Percentiles rank a stretch among this genome's conserved stretches.
These are phyloP conservation scores for Peromyscus maniculatus DNA, from an alignment of 2,113 vertebrate genomes.

Conservation along the genomic window DNA sequence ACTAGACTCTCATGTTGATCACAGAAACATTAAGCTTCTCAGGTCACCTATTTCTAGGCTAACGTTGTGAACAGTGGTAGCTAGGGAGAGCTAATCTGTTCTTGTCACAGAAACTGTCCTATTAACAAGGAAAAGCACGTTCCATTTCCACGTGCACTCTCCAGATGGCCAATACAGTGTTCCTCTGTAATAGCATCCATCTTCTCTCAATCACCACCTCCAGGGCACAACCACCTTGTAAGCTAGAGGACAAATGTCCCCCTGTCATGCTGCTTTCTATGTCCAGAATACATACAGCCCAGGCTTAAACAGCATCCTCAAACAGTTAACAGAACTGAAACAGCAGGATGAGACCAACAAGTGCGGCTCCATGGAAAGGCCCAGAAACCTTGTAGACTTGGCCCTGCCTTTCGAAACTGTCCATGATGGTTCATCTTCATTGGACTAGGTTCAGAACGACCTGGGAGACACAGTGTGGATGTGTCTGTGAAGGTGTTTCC, in stretches of 20 bases:
- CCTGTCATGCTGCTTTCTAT: background rate
- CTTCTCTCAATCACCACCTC: constrained; percentile 22
- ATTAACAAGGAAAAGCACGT: constrained; percentile 11
- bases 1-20: background rate
- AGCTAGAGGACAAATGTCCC: background rate
- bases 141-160: background rate
- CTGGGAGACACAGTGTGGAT: background rate
- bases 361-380: background rate
- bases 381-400: background rate
- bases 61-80: constrained; percentile 63
- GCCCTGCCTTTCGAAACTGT: background rate
- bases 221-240: background rate
- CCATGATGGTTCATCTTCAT: background rate
- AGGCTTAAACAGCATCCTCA: background rate
- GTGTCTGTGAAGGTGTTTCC: background rate
- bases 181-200: background rate
- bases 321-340: background rate
- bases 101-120: background rate
- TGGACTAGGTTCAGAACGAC: background rate
- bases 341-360: background rate
- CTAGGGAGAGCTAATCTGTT: background rate
- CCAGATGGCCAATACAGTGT: background rate
- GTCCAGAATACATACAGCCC: background rate
- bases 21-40: constrained; percentile 49
- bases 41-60: constrained; percentile 54